Percentiles rank a stretch among this genome's conserved stretches.
Conservation (phyloP, 2,113 vertebrate species). For the Ptilonorhynchus violaceus region DNA sequence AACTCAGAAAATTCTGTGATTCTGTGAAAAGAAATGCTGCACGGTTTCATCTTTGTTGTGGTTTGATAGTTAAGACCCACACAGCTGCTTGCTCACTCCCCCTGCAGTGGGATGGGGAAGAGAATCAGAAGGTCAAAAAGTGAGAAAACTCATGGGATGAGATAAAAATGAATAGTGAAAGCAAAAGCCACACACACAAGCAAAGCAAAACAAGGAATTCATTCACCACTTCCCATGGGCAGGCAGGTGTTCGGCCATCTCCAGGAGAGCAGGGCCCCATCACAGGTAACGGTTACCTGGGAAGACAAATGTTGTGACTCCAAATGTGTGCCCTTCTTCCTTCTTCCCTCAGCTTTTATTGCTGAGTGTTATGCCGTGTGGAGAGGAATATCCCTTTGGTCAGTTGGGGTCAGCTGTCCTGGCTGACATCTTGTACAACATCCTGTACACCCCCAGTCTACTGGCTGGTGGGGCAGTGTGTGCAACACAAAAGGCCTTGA, state of each 20-base stretch:
- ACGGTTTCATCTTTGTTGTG: background rate
- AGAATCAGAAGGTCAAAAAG: background rate
- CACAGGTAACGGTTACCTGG: too few species aligned
- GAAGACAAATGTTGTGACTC: too few species aligned
- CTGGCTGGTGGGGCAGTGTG: background rate
- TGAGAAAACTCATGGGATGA: too few species aligned
- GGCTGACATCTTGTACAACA: background rate
- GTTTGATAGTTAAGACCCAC: background rate
- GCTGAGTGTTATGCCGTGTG: background rate
- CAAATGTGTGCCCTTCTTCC: too few species aligned
- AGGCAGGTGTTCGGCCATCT: too few species aligned
- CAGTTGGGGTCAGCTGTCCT: background rate
- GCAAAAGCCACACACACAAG: too few species aligned
- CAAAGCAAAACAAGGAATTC: too few species aligned
- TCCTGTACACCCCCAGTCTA: too few species aligned
- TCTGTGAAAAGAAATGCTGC: background rate
- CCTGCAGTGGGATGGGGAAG: background rate
- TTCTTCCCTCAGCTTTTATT: background rate
- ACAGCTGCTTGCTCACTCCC: background rate
- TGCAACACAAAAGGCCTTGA: background rate
- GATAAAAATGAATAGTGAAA: too few species aligned
- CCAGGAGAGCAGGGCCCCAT: too few species aligned
- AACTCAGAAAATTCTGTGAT: background rate
- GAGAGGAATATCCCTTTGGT: background rate
- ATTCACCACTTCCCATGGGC: too few species aligned